Conservation (phyloP, 1,140 invertebrate genomes). For the Thaumetopoea pityocampa region DNA sequence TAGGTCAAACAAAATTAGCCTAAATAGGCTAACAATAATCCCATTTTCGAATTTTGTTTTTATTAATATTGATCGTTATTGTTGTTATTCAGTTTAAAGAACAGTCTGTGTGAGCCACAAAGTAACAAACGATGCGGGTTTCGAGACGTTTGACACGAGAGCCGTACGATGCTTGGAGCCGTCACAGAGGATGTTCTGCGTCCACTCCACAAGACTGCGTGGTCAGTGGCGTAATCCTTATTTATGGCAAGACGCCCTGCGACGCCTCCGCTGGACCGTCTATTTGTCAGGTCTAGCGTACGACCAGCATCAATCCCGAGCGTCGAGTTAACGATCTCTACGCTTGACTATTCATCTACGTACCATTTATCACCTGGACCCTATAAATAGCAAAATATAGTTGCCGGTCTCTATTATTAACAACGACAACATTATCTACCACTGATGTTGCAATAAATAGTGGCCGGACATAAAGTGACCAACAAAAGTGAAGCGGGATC, state of each 20-base stretch:
- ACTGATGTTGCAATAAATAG: conserved; percentile 41
- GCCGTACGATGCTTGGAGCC: conserved; percentile 30
- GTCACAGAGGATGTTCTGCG: conserved; percentile 45
- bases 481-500: conserved; percentile 63
- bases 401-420: conserved; percentile 24
- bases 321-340: conserved; percentile 36
- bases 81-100: too few relatives aligned
- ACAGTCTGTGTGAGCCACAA: too few relatives aligned
- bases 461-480: conserved; percentile 48
- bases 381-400: conserved; percentile 13
- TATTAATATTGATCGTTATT: too few relatives aligned
- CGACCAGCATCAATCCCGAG: conserved; percentile 59
- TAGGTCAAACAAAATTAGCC: too few relatives aligned
- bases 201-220: conserved; percentile 60
- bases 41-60: too few relatives aligned
- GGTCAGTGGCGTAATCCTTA: conserved; percentile 65
- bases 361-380: conserved; percentile 23
- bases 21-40: too few relatives aligned
- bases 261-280: conserved; percentile 59
- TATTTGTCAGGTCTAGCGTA: conserved; percentile 60
- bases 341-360: conserved; percentile 21
- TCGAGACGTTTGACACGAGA: conserved; percentile 37
- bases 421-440: conserved; percentile 37
- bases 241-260: conserved; percentile 68
- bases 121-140: conserved; percentile 35